These are phyloP conservation scores for Tetramorium simillimum DNA, from an alignment of 1,140 invertebrate genomes.

Conservation along the genomic window DNA sequence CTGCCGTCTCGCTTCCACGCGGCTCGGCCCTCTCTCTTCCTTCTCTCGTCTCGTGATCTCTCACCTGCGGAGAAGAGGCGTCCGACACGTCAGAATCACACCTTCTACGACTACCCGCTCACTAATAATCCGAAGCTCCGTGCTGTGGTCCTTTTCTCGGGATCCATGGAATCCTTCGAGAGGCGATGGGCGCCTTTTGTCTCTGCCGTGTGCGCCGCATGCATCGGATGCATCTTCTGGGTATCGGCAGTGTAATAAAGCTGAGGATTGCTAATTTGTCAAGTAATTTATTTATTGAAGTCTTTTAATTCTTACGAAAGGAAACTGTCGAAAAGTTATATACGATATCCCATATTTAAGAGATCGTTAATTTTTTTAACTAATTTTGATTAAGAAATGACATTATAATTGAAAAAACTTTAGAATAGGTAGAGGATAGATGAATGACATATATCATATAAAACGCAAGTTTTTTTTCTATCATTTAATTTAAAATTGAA, in stretches of 20 bases:
- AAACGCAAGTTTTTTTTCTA: not conserved
- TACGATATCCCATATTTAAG: not conserved
- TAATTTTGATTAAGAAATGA: not conserved
- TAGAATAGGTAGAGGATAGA: not conserved
- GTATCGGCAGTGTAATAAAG: slow-evolving; percentile 37
- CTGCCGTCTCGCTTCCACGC: slow-evolving; percentile 14
- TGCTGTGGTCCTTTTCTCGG: slow-evolving; percentile 67
- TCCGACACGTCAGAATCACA: slow-evolving; percentile 85
- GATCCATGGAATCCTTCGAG: slow-evolving; percentile 69
- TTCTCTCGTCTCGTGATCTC: slow-evolving; percentile 71
- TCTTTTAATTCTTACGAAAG: not conserved
- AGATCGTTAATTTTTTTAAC: not conserved
- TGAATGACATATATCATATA: not conserved
- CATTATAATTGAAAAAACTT: not conserved
- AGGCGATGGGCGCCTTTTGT: slow-evolving; percentile 63
- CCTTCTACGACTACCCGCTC: slow-evolving; percentile 82
- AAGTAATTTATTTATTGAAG: not conserved
- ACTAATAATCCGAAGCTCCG: slow-evolving; percentile 79
- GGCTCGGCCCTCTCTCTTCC: slow-evolving; percentile 18
- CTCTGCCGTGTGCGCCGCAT: slow-evolving; percentile 54
- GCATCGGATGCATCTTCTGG: slow-evolving; percentile 12
- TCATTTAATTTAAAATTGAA: not conserved
- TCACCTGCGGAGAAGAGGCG: slow-evolving; percentile 81
- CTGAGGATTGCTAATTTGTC: slow-evolving; percentile 3
- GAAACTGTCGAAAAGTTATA: not conserved